Evolutionary conservation across 2,797 vertebrate genomes (phyloP).

Genomic region (Tolypeutes matacus): DNA sequence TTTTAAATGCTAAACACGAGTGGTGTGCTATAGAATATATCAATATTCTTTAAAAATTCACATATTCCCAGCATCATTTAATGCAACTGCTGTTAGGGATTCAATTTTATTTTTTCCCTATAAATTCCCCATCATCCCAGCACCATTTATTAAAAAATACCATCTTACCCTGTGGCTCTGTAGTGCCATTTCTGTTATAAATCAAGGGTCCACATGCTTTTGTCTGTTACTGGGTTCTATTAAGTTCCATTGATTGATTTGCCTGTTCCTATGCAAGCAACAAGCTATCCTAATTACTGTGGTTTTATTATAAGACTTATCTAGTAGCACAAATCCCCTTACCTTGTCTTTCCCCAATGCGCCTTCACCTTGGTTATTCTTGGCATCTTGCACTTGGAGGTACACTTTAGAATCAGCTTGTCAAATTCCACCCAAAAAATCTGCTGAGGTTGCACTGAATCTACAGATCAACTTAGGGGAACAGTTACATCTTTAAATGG

Average conservation of each 20-base stretch:
- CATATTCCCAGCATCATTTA: background rate
- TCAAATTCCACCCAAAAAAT: background rate
- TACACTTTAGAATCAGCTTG: background rate
- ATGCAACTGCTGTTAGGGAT: background rate
- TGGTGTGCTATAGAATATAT: background rate
- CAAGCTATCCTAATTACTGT: background rate
- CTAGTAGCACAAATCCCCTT: background rate
- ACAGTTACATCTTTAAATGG: background rate
- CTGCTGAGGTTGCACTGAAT: background rate
- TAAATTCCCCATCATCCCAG: background rate
- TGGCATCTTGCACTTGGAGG: background rate
- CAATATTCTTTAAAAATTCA: background rate
- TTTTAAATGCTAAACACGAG: background rate
- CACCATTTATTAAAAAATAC: constrained; percentile 7
- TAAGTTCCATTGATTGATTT: background rate
- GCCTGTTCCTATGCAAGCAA: background rate
- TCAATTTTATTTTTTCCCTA: constrained; percentile 10
- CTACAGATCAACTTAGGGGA: background rate
- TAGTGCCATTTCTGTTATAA: constrained; percentile 26
- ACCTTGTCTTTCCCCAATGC: background rate
- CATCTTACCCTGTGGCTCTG: background rate
- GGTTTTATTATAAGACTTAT: background rate
- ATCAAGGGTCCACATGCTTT: background rate
- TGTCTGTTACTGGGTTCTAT: background rate
- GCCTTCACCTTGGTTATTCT: background rate